Evolutionary conservation across 2,113 vertebrate genomes (phyloP).

Genomic region (Poecile atricapillus): DNA sequence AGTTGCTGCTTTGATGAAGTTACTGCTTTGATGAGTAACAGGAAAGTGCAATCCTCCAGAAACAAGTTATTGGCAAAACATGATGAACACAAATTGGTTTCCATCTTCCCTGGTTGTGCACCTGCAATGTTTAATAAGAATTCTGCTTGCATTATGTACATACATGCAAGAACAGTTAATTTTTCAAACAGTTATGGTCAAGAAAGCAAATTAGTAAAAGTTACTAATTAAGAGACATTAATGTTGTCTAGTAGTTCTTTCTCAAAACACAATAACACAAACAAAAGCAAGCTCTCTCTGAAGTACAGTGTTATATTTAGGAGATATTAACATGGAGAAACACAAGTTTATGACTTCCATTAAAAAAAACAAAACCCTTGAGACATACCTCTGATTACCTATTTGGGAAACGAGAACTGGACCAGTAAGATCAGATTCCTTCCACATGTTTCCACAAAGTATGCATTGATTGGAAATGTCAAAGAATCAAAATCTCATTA

Average conservation of each 20-base stretch:
- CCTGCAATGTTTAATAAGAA: background rate
- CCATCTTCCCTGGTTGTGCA: background rate
- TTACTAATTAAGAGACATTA: background rate
- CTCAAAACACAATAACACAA: background rate
- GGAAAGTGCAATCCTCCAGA: background rate
- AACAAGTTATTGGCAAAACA: background rate
- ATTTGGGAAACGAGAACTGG: constrained; percentile 6
- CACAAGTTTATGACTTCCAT: background rate
- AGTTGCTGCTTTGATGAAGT: background rate
- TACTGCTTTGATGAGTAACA: background rate
- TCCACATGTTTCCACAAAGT: constrained; percentile 18
- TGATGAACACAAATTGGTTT: background rate
- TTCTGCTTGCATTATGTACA: background rate
- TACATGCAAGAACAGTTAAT: background rate
- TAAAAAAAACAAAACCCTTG: background rate
- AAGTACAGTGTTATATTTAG: background rate
- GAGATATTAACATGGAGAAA: constrained; percentile 9
- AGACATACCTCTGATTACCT: background rate
- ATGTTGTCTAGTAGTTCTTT: background rate
- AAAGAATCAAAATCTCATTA: constrained; percentile 65
- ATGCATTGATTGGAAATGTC: constrained; percentile 40
- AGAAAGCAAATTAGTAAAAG: background rate
- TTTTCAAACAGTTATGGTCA: background rate
- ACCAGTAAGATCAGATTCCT: constrained; percentile 30
- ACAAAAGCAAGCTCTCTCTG: background rate